Base-by-base conservation (phyloP, 1,140 invertebrate species). In the Rhopalosiphum maidis region DNA sequence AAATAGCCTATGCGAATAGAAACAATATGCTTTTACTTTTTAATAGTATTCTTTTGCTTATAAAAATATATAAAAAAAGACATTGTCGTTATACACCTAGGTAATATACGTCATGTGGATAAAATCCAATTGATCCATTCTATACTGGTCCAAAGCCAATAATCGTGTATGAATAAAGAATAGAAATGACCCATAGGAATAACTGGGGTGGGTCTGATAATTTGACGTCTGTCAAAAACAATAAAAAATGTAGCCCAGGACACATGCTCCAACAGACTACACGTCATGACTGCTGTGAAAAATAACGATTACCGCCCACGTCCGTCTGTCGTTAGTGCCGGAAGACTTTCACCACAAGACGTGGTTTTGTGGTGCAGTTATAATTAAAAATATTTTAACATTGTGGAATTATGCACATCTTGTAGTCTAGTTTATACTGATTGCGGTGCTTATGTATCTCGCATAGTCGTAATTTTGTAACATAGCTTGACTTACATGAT, bases 191-290 rank as follows among this genome's bases (percentile, higher is more conserved):
- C 37, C 25, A 43, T 18, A n/a, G 54, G 30, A 60, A 60, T 60
- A 22, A 60, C 37, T 51, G 35, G 88, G 48, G 89, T 68, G 37
- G 55, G 54, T 90, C 89, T 48, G 18, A 82, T 83, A 51, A 83
- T 91, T 35, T 83, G 90, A 91, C 35, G 68, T 55, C 41, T 51
- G 90, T 91, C 68, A 83, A 48, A 91, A 91, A 83, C n/a, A 91
- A 91, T 91, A 91, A 91, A 89, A 89, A 51, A 83, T 82, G 68
- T 25, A 7, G n/a, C 43, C 11, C 43, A n/a, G 48, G 68, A 91
- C 90, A 68, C 68, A 82, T 68, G 22, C 48, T 82, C 30, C 18
- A 5, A 87, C 54, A 25, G 54, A 60, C 23, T 37, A 25, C 46
- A 41, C 41, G 41, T 41, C 0, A 25, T 54, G 54, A 60, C 18